Evolutionary conservation across 2,888 invertebrate species (phyloP), one percentile per base, ranked within the genome.

Genomic region (Ectropis crepuscularia): DNA sequence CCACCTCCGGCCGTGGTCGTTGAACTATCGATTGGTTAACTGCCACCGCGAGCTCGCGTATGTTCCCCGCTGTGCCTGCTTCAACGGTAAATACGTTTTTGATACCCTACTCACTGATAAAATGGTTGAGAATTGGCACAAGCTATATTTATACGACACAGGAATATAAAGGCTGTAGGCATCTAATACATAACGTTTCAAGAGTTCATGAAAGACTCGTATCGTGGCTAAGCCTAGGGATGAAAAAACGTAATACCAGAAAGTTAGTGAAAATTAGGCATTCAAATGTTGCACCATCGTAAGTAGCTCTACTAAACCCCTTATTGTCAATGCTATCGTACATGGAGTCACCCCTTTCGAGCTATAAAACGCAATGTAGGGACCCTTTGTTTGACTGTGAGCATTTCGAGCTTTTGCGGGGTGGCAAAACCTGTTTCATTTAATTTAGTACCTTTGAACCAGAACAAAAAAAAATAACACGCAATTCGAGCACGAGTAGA

Each of bases 321-420:
- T 70, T 62, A 66, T 60, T 70, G 69, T 50, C 67, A 71, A 72
- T 62, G 61, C 50, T 48, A 54, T 71, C 68, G 63, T 64, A 67
- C 62, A 67, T 61, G 74, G 73, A 53, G 36, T 8, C 45, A 53
- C 42, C 72, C 71, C 67, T 71, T 74, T 72, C 36, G 10, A 8
- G 71, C 73, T 68, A 63, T 62, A 60, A 68, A 74, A 70, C 68
- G 68, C 50, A 61, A 61, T 55, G 71, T 67, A 71, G 68, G 59
- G 68, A 65, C 71, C 66, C 70, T 71, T 74, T 72, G 76, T 74
- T 51, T 64, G 61, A 75, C 68, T 74, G 64, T 75, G 72, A 75
- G 67, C 74, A 71, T 65, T 63, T 63, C n/a, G 55, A 39, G 62
- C 41, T 11, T 46, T 28, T 46, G 39, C 59, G 46, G 51, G 51